These are phyloP conservation scores for Sipunculus nudus DNA, from an alignment of 2,888 invertebrate genomes.

Conservation along the genomic window DNA sequence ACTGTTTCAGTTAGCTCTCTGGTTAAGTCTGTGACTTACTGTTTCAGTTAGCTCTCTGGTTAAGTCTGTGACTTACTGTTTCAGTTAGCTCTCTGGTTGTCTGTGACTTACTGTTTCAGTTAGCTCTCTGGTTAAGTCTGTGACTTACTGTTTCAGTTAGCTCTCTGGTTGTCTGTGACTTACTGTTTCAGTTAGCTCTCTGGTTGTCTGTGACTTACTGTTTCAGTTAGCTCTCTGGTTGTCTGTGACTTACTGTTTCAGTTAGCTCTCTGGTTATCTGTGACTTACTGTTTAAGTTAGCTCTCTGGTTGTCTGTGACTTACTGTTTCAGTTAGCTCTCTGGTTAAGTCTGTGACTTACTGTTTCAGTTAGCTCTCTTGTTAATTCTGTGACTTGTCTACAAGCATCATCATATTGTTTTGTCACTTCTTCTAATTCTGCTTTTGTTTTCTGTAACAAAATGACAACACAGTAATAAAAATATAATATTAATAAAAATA, in stretches of 20 bases:
- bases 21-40: constrained; percentile 39
- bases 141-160: not conserved
- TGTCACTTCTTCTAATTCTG: constrained; percentile 44
- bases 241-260: constrained; percentile 53
- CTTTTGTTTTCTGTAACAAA: constrained; percentile 48
- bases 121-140: not conserved
- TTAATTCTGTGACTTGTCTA: constrained; percentile 49
- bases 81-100: too few relatives aligned
- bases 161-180: not conserved
- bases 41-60: constrained; percentile 51
- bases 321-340: not conserved
- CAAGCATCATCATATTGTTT: constrained; percentile 49
- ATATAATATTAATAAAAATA: too few relatives aligned
- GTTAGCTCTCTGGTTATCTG: constrained; percentile 50
- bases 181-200: not conserved
- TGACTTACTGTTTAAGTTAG: not conserved
- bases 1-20: too few relatives aligned
- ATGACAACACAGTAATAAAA: too few relatives aligned
- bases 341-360: constrained; percentile 43
- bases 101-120: not conserved
- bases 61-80: too few relatives aligned
- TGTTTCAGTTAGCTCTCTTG: constrained; percentile 53
- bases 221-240: not conserved
- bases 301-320: not conserved
- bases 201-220: not conserved